A percentile compares a stretch with the other conserved stretches of the same genome.
Conservation (phyloP, 2,113 vertebrate genomes). For the Osmerus eperlanus region DNA sequence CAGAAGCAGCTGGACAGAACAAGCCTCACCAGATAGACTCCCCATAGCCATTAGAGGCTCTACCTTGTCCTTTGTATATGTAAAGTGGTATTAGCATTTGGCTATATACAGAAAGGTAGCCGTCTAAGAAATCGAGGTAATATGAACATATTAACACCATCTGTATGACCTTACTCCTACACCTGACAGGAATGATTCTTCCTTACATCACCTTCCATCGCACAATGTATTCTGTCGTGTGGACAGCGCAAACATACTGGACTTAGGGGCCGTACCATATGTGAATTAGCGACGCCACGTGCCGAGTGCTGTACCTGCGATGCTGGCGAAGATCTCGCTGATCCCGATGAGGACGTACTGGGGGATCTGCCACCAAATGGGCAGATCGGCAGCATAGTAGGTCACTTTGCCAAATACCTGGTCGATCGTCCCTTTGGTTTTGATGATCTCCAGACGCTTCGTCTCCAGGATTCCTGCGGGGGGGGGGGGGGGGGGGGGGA, state of each 20-base stretch:
- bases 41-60: slow-evolving; percentile 6
- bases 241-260: no score
- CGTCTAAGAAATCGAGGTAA: no score
- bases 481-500: not conserved
- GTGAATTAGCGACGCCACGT: no score
- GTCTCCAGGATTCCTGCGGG: slow-evolving; percentile 90
- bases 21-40: slow-evolving; percentile 21
- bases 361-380: slow-evolving; percentile 98
- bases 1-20: not conserved
- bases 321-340: slow-evolving; percentile 97
- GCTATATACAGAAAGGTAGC: not conserved
- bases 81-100: no score
- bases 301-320: slow-evolving; percentile 77
- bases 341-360: slow-evolving; percentile 95
- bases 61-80: slow-evolving; percentile 32
- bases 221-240: no score
- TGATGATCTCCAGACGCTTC: slow-evolving; percentile 82
- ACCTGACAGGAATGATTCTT: no score
- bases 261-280: no score
- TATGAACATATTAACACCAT: no score
- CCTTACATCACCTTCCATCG: no score
- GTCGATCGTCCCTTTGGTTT: slow-evolving; percentile 71
- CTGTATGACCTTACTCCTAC: no score
- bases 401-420: slow-evolving; percentile 84
- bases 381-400: slow-evolving; percentile 86